Evolutionary conservation across 2,113 vertebrate genomes (phyloP), one percentile per base, ranked within the genome.

Genomic region (Phocoena phocoena): DNA sequence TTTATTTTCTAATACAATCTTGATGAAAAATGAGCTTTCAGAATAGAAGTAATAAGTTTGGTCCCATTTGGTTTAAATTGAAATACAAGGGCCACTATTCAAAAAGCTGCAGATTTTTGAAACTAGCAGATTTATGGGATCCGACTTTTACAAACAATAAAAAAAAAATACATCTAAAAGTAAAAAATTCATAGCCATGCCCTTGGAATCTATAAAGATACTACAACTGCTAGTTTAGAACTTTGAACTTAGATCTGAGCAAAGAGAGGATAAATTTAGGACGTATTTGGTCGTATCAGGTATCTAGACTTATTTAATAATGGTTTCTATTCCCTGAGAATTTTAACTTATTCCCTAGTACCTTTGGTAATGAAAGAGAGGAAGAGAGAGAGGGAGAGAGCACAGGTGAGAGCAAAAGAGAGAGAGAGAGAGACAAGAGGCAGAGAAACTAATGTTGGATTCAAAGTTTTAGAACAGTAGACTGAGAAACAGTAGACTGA

Each of bases 21-120:
- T 92, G 96, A 98, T 98, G 97, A 98, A 98, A 98, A 98, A 98
- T 73, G 47, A 96, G 26, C 88, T 98, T 98, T 98, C 90, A 98
- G 90, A 94, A 36, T 33, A 95, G 63, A 96, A 97, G 92, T 97
- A 96, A 95, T 97, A 98, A 98, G 97, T 98, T 98, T 97, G 96
- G 71, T 70, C 80, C 68, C 71, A 96, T 98, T 98, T 98, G 96
- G 58, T 88, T 98, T 98, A 97, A 97, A 90, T 95, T 33, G 94
- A 96, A 97, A 98, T 96, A 97, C 85, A 97, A 98, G 96, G 81
- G 6, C 82, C 95, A 88, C 85, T 97, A 90, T 90, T 97, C 86
- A 98, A 95, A 97, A 98, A 97, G 84, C 53, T 94, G 60, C 11
- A 95, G 70, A 73, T 97, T 71, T 98, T 73, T 92, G 77, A 95